Evolutionary conservation across 2,888 invertebrate genomes (phyloP).

Genomic region (Melangyna quadrimaculata): DNA sequence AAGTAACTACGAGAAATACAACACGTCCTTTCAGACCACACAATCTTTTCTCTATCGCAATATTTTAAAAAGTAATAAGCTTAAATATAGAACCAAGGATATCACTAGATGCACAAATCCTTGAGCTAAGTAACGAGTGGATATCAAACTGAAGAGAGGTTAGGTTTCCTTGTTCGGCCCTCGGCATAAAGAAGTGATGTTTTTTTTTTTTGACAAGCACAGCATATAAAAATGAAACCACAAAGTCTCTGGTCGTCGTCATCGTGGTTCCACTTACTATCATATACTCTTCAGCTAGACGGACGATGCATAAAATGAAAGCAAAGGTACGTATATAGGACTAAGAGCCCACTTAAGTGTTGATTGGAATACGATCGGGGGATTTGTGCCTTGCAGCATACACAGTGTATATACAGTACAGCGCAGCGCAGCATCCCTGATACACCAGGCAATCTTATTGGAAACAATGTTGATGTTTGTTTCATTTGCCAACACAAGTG

Average conservation of each 20-base stretch:
- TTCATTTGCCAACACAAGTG: slow-evolving; percentile 58
- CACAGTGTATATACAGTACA: background rate
- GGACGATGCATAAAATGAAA: background rate
- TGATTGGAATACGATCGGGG: slow-evolving; percentile 65
- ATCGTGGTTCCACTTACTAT: background rate
- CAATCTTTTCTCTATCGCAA: background rate
- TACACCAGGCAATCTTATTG: slow-evolving; percentile 49
- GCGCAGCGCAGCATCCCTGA: background rate
- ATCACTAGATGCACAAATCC: background rate
- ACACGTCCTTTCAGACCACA: background rate
- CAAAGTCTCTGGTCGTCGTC: background rate
- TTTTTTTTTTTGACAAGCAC: slow-evolving; percentile 65
- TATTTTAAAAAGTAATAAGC: background rate
- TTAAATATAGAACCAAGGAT: background rate
- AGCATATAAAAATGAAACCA: slow-evolving; percentile 24
- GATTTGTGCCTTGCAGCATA: slow-evolving; percentile 35
- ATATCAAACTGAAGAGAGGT: slow-evolving; percentile 33
- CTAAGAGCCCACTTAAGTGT: slow-evolving; percentile 58
- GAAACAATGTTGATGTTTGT: slow-evolving; percentile 56
- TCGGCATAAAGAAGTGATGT: slow-evolving; percentile 13
- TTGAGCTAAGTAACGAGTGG: background rate
- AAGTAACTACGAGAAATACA: no score
- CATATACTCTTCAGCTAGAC: background rate
- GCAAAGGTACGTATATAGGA: background rate
- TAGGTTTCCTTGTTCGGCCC: slow-evolving; percentile 19